Evolutionary conservation across 2,113 vertebrate genomes (phyloP).

Genomic region (Periophthalmus modestus): DNA sequence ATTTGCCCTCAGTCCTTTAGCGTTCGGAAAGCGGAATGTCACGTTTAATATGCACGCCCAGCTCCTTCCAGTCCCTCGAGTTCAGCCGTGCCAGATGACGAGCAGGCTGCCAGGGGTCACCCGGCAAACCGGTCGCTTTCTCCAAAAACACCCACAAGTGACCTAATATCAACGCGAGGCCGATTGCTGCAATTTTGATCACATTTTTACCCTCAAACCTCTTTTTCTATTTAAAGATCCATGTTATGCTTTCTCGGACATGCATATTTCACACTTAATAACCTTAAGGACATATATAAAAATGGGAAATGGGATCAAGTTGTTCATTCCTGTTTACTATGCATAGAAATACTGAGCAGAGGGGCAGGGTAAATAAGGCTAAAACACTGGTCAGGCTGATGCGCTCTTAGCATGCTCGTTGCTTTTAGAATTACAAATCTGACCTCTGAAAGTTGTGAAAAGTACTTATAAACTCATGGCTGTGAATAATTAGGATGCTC

Average conservation of each 20-base stretch:
- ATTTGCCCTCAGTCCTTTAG: conserved; percentile 37
- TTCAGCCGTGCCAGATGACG: conserved; percentile 62
- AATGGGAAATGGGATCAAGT: no score
- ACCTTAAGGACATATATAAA: neutral
- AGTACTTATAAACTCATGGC: no score
- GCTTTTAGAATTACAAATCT: no score
- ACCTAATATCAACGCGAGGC: conserved; percentile 61
- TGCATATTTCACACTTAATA: neutral
- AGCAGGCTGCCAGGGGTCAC: conserved; percentile 71
- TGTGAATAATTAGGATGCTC: no score
- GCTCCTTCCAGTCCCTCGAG: conserved; percentile 63
- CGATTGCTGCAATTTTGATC: conserved; percentile 31
- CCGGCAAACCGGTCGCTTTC: conserved; percentile 55
- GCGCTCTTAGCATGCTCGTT: no score
- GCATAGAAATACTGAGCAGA: neutral
- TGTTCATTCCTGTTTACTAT: neutral
- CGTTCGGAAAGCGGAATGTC: conserved; percentile 62
- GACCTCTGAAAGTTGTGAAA: no score
- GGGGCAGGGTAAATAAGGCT: neutral
- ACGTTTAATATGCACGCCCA: conserved; percentile 71
- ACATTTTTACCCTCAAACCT: conserved; percentile 14
- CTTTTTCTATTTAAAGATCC: conserved; percentile 17
- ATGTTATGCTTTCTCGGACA: neutral
- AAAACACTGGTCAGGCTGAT: neutral
- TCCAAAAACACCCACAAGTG: conserved; percentile 62